Evolutionary conservation across 2,797 vertebrate genomes (phyloP), one percentile per base, ranked within the genome.

Genomic region (Pitangus sulphuratus): DNA sequence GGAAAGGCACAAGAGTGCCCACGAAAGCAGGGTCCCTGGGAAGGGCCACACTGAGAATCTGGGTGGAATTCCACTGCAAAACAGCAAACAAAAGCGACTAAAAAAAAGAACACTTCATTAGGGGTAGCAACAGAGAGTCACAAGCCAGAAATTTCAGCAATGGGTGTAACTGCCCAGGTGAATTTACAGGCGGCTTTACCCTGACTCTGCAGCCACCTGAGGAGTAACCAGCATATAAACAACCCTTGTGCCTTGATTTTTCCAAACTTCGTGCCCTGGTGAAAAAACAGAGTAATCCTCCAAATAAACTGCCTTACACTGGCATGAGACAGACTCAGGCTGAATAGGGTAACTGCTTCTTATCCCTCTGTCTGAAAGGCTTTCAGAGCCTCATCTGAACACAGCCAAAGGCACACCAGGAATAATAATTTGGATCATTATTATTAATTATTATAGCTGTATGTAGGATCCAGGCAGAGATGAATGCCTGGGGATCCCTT

Each of bases 1-100:
- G 4, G 10, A 72, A 81, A 72, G 0, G 1, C 1, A 4, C 9
- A 54, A 56, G 14, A 90, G 7, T 6, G 17, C 22, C 1, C 1
- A 0, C 9, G 18, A 58, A 57, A 69, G 8, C 1, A 8, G 30
- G 8, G 18, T 7, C n/a, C 26, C 24, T 60, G 20, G 14, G n/a
- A 88, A 89, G 3, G 71, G 11, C 20, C 30, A 53, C 28, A n/a
- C 22, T 3, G 4, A 39, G 33, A 61, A 82, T 16, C 20, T 2
- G 2, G 11, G 42, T 17, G 12, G 20, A 87, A 40, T 18, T 33
- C 12, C 18, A 56, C 4, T 3, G 24, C 19, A 20, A 70, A 76
- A 45, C 26, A 48, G 39, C 31, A 57, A 57, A 51, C 2, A 50
- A 69, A 54, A 51, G 2, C 16, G 50, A 13, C 11, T 47, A 33